Evolutionary conservation across 1,140 invertebrate species (phyloP).

Genomic region (Monomorium pharaonis): DNA sequence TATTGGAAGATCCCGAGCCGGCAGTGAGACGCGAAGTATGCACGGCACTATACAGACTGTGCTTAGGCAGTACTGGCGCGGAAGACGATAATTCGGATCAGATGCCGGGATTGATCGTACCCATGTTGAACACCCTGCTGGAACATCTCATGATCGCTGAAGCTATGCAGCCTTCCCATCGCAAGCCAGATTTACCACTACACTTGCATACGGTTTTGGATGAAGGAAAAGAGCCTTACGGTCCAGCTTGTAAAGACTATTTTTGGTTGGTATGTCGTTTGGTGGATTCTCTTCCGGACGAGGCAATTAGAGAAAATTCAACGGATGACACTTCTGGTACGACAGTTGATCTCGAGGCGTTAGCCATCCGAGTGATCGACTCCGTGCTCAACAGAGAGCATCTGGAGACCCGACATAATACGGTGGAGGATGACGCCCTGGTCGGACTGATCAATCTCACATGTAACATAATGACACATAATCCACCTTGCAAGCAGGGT

Average conservation of each 20-base stretch:
- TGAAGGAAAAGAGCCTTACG: slow-evolving; percentile 96
- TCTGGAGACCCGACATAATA: slow-evolving; percentile 92
- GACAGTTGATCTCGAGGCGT: slow-evolving; percentile 89
- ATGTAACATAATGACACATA: slow-evolving; percentile 95
- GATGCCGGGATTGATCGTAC: slow-evolving; percentile 88
- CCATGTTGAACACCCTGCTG: slow-evolving; percentile 92
- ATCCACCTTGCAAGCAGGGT: slow-evolving; percentile 93
- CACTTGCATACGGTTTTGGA: slow-evolving; percentile 88
- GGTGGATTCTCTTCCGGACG: slow-evolving; percentile 93
- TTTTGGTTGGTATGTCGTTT: slow-evolving; percentile 96
- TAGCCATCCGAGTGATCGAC: slow-evolving; percentile 91
- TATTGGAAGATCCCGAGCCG: slow-evolving; percentile 94
- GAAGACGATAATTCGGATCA: slow-evolving; percentile 86
- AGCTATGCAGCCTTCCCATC: slow-evolving; percentile 91
- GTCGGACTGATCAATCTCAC: slow-evolving; percentile 95
- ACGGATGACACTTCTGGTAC: slow-evolving; percentile 85
- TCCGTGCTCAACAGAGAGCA: slow-evolving; percentile 92
- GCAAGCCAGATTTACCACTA: slow-evolving; percentile 82
- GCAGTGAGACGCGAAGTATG: slow-evolving; percentile 95
- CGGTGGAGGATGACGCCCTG: slow-evolving; percentile 95
- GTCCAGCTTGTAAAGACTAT: slow-evolving; percentile 96
- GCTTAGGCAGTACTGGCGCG: slow-evolving; percentile 89
- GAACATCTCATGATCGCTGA: slow-evolving; percentile 93
- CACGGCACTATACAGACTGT: slow-evolving; percentile 94
- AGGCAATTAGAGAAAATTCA: slow-evolving; percentile 89